Evolutionary conservation across 2,113 vertebrate genomes (phyloP).

Genomic region (Carettochelys insculpta): DNA sequence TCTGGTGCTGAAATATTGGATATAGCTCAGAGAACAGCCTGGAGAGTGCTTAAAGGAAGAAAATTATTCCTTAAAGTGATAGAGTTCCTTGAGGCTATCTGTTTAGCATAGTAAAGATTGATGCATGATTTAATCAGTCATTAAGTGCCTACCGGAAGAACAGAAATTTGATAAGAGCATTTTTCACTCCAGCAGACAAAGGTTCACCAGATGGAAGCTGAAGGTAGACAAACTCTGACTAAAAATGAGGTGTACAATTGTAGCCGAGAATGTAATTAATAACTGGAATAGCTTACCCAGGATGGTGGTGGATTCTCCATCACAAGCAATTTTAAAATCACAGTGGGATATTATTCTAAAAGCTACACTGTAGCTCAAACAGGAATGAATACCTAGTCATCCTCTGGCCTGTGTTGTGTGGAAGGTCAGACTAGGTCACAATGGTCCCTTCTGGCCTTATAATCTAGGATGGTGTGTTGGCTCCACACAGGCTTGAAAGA

Average conservation of each 20-base stretch:
- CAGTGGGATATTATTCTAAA: neutral
- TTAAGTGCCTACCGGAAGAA: neutral
- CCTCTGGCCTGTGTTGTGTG: neutral
- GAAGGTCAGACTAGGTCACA: neutral
- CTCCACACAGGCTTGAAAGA: neutral
- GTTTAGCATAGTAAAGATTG: accelerated
- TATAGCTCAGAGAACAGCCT: neutral
- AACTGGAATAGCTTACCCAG: neutral
- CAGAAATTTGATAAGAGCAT: neutral
- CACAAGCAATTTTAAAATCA: neutral
- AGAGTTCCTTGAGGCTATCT: neutral
- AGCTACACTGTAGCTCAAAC: neutral
- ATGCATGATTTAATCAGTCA: neutral
- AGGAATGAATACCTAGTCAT: neutral
- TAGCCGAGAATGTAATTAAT: neutral
- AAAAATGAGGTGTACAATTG: neutral
- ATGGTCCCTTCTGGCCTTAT: neutral
- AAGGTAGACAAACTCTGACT: neutral
- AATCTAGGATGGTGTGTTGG: neutral
- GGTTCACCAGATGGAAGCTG: neutral
- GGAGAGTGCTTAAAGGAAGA: neutral
- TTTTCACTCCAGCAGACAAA: neutral
- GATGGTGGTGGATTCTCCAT: neutral
- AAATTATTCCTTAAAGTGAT: neutral
- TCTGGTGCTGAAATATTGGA: neutral